Evolutionary conservation across 2,888 invertebrate species (phyloP).

Genomic region (Trimorus sp.): DNA sequence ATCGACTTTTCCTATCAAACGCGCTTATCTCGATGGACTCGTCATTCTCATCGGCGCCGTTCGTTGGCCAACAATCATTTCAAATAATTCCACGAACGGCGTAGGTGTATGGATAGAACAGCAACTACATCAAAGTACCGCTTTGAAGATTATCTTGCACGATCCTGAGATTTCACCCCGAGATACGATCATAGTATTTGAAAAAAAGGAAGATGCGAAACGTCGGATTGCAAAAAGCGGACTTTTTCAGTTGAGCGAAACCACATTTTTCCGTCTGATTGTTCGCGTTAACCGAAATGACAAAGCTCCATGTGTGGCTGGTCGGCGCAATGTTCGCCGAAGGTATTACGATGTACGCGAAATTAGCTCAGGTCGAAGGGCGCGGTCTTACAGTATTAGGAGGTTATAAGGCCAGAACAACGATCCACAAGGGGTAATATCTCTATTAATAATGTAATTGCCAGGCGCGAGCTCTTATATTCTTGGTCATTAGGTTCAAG

Average conservation of each 20-base stretch:
- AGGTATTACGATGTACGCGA: slow-evolving; percentile 30
- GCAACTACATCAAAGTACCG: slow-evolving; percentile 76
- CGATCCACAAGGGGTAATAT: slow-evolving; percentile 75
- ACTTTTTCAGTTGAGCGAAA: slow-evolving; percentile 13
- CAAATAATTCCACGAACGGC: slow-evolving; percentile 57
- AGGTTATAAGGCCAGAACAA: slow-evolving; percentile 56
- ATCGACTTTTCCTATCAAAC: slow-evolving; percentile 37
- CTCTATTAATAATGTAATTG: slow-evolving; percentile 80
- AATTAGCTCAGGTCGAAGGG: slow-evolving; percentile 53
- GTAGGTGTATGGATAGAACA: slow-evolving; percentile 76
- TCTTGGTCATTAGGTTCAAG: slow-evolving; percentile 56
- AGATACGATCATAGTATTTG: slow-evolving; percentile 74
- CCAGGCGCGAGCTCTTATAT: slow-evolving; percentile 59
- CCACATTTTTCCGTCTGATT: slow-evolving; percentile 20
- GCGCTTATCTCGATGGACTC: slow-evolving; percentile 59
- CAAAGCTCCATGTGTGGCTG: slow-evolving; percentile 46
- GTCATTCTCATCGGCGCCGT: slow-evolving; percentile 56
- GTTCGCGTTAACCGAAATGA: slow-evolving; percentile 23
- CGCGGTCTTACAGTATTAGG: slow-evolving; percentile 57
- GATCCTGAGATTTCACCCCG: slow-evolving; percentile 78
- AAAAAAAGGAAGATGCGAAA: slow-evolving; percentile 37
- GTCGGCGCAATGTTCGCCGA: slow-evolving; percentile 26
- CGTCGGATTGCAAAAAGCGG: slow-evolving; percentile 18
- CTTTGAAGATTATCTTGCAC: slow-evolving; percentile 78
- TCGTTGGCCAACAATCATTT: slow-evolving; percentile 55